These are phyloP conservation scores for Malthinus flaveolus DNA, from an alignment of 2,888 invertebrate genomes.

Conservation along the genomic window DNA sequence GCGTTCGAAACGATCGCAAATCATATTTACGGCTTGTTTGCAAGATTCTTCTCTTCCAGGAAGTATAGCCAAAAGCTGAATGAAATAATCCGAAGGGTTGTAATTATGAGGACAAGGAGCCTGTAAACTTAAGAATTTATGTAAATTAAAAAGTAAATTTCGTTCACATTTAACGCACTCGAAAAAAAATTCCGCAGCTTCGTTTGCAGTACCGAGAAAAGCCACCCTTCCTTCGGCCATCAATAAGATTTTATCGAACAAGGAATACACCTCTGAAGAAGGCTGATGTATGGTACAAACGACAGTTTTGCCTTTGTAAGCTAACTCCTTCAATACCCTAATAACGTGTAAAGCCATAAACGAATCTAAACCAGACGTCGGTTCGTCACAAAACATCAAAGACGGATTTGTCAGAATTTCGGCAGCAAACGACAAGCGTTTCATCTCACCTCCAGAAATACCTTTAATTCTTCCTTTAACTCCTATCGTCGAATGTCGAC, in stretches of 20 bases:
- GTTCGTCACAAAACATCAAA: conserved; percentile 95
- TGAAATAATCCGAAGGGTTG: conserved; percentile 93
- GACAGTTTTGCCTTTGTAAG: conserved; percentile 84
- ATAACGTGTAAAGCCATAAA: conserved; percentile 96
- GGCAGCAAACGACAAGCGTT: conserved; percentile 93
- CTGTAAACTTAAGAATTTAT: conserved; percentile 64
- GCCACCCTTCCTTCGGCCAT: conserved; percentile 92
- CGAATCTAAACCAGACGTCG: conserved; percentile 94
- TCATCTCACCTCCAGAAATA: conserved; percentile 95
- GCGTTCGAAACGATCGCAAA: conserved; percentile 74
- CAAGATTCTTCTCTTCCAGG: conserved; percentile 84
- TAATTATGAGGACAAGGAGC: conserved; percentile 86
- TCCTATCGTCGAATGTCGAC: conserved; percentile 89
- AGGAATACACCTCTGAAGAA: conserved; percentile 84
- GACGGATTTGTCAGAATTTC: conserved; percentile 95
- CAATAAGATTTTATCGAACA: conserved; percentile 86
- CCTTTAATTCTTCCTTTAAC: conserved; percentile 90
- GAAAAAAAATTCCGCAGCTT: conserved; percentile 80
- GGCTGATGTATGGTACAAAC: conserved; percentile 95
- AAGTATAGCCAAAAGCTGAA: conserved; percentile 83
- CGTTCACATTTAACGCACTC: conserved; percentile 60
- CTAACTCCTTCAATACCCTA: conserved; percentile 74
- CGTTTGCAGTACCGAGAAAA: conserved; percentile 78
- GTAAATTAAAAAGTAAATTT: too few relatives aligned
- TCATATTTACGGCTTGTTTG: conserved; percentile 73